These are phyloP conservation scores for Netelia inedita DNA, from an alignment of 2,888 invertebrate species.

Conservation along the genomic window DNA sequence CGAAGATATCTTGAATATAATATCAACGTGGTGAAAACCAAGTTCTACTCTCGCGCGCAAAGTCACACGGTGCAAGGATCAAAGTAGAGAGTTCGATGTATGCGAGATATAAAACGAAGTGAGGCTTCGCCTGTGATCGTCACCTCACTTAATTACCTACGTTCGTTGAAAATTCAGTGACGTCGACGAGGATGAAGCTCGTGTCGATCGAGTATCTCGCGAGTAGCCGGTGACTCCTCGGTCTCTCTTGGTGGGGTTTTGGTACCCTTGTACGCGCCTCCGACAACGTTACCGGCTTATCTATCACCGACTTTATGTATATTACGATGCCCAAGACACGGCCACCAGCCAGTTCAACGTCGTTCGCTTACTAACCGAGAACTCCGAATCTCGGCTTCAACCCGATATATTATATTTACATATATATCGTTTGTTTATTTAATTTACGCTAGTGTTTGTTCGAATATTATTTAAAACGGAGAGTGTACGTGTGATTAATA, in stretches of 20 bases:
- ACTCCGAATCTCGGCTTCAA: slow-evolving; percentile 72
- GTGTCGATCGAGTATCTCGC: background rate
- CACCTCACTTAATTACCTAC: background rate
- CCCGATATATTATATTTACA: background rate
- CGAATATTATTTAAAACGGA: too few relatives aligned
- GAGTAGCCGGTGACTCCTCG: background rate
- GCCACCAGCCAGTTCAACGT: slow-evolving; percentile 80
- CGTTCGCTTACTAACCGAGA: slow-evolving; percentile 80
- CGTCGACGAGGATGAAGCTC: background rate
- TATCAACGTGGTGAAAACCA: background rate
- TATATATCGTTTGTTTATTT: slow-evolving; percentile 1
- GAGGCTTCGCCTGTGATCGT: background rate
- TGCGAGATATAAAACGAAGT: background rate
- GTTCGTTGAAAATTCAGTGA: background rate
- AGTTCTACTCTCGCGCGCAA: background rate
- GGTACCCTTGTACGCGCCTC: slow-evolving; percentile 47
- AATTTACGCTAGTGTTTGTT: too few relatives aligned
- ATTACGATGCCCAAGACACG: slow-evolving; percentile 81
- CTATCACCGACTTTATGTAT: slow-evolving; percentile 81
- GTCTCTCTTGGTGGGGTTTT: slow-evolving; percentile 21
- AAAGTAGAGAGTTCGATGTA: background rate
- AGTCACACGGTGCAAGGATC: background rate
- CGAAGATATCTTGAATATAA: too few relatives aligned
- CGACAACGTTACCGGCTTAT: slow-evolving; percentile 76
- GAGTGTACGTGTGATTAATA: too few relatives aligned